Percentiles rank a stretch among this genome's conserved stretches.
Evolutionary conservation across 2,113 vertebrate genomes (phyloP).

Genomic region (Xenotilapia flavipinnis): DNA sequence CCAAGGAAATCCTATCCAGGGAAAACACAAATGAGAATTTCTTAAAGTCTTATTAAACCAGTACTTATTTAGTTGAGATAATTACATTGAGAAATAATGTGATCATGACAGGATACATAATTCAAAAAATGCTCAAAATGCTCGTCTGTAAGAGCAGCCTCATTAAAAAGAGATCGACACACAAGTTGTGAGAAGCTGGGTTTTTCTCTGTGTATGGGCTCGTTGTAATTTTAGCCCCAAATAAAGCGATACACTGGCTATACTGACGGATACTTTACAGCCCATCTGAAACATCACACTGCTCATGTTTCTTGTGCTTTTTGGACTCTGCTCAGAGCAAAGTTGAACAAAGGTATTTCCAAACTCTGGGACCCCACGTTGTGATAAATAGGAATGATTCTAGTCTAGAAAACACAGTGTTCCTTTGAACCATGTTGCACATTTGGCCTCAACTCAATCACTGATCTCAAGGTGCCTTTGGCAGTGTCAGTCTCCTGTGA

Average conservation of each 20-base stretch:
- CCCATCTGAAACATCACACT: not conserved
- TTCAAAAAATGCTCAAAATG: too few relatives aligned
- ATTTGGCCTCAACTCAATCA: constrained; percentile 24
- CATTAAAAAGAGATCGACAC: not conserved
- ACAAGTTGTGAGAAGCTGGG: not conserved
- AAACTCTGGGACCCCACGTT: not conserved
- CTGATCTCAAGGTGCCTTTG: constrained; percentile 32
- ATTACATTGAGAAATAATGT: not conserved
- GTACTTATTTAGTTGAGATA: not conserved
- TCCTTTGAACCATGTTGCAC: constrained; percentile 4
- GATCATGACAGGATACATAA: not conserved
- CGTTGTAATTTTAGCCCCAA: not conserved
- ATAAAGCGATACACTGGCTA: not conserved
- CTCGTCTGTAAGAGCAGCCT: not conserved
- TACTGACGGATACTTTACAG: not conserved
- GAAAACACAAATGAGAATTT: not conserved
- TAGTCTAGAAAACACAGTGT: not conserved
- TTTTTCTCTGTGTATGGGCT: not conserved
- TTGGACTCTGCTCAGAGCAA: not conserved
- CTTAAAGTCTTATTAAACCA: not conserved
- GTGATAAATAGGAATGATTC: not conserved
- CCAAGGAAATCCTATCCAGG: not conserved
- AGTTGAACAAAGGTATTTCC: not conserved
- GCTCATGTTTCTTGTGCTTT: not conserved
- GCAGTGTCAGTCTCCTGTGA: constrained; percentile 26